Evolutionary conservation across 1,140 invertebrate genomes (phyloP).

Genomic region (Sinella curviseta): DNA sequence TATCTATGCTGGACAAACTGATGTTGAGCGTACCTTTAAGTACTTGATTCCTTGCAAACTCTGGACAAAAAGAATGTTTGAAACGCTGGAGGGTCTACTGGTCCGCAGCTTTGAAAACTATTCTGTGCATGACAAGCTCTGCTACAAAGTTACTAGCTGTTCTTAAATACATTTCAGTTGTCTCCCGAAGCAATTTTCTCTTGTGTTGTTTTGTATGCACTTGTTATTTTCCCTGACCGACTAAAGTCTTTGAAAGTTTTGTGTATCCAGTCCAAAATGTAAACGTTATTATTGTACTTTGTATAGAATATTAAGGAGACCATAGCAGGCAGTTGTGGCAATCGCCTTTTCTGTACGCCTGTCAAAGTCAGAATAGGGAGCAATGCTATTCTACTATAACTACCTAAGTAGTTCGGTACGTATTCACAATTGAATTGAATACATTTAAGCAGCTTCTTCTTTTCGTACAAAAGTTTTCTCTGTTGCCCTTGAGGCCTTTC

Average conservation of each 20-base stretch:
- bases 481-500: not conserved
- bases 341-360: too few relatives aligned
- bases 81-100: too few relatives aligned
- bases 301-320: too few relatives aligned
- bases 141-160: not conserved
- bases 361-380: not conserved
- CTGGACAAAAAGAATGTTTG: too few relatives aligned
- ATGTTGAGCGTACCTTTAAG: too few relatives aligned
- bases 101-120: too few relatives aligned
- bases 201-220: not conserved
- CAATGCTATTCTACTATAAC: too few relatives aligned
- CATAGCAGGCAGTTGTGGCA: too few relatives aligned
- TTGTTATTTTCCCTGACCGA: not conserved
- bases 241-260: not conserved
- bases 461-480: not conserved
- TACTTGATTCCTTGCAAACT: not conserved
- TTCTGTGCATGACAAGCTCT: not conserved
- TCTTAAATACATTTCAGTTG: not conserved
- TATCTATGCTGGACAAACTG: too few relatives aligned
- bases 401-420: too few relatives aligned
- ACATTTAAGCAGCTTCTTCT: not conserved
- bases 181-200: not conserved
- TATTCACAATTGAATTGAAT: too few relatives aligned
- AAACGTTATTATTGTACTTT: too few relatives aligned
- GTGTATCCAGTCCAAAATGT: not conserved